Evolutionary conservation across 2,113 vertebrate species (phyloP).

Genomic region (Ia io): DNA sequence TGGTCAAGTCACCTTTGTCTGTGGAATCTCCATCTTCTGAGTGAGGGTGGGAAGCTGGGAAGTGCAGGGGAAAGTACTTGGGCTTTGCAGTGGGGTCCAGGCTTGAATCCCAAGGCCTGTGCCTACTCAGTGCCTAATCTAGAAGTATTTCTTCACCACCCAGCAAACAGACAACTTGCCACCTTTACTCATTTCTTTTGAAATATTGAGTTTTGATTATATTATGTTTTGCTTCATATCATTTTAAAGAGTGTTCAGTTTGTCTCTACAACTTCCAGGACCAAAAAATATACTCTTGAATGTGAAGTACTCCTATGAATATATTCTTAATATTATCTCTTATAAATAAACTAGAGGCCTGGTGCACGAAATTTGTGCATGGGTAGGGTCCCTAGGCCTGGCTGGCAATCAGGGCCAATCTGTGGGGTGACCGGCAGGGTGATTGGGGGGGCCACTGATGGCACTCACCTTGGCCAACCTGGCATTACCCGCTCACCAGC

Average conservation of each 20-base stretch:
- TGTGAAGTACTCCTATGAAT: conserved; percentile 3
- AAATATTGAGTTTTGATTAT: not conserved
- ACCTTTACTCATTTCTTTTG: not conserved
- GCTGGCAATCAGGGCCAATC: too few species aligned
- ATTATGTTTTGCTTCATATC: not conserved
- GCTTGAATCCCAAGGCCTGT: not conserved
- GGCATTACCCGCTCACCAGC: too few species aligned
- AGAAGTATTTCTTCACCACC: not conserved
- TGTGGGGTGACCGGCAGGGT: too few species aligned
- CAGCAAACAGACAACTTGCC: not conserved
- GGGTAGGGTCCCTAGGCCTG: too few species aligned
- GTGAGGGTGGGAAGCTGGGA: not conserved
- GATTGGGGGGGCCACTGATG: too few species aligned
- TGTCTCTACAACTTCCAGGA: not conserved
- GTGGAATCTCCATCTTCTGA: not conserved
- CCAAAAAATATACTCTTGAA: not conserved
- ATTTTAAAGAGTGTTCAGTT: not conserved
- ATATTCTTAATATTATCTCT: conserved; percentile 41
- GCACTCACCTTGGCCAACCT: too few species aligned
- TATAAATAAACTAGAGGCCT: not conserved
- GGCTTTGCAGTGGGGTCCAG: not conserved
- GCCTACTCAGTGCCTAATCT: not conserved
- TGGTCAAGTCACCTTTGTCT: not conserved
- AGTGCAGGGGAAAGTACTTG: not conserved
- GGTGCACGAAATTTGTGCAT: too few species aligned